These are phyloP conservation scores for Chloroclystis v-ata DNA, from an alignment of 2,888 invertebrate genomes.

Conservation along the genomic window DNA sequence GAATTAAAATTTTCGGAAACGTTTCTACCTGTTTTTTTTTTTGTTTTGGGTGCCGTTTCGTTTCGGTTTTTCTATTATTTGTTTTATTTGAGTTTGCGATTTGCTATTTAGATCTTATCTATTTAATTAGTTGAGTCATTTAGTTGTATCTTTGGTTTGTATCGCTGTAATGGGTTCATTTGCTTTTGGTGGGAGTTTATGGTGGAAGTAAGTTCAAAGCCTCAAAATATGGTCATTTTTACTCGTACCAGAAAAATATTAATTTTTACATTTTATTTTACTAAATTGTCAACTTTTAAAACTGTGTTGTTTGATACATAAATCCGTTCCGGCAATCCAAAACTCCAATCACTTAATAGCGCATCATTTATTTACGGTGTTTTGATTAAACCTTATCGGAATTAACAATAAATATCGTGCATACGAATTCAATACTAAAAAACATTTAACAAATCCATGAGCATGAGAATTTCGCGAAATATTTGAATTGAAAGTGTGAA, in stretches of 20 bases:
- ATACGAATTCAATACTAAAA: constrained; percentile 20
- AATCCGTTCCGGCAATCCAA: constrained; percentile 9
- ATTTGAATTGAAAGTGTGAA: constrained; percentile 46
- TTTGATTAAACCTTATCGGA: constrained; percentile 42
- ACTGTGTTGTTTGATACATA: neutral
- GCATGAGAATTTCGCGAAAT: constrained; percentile 23
- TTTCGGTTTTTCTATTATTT: constrained; percentile 58
- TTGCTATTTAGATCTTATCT: constrained; percentile 41
- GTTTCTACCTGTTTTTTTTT: constrained; percentile 51
- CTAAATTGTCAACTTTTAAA: too few species aligned
- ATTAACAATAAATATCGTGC: constrained; percentile 29
- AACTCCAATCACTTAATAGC: constrained; percentile 9
- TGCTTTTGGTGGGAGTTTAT: constrained; percentile 51
- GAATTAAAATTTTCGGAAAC: constrained; percentile 69
- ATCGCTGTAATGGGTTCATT: constrained; percentile 60
- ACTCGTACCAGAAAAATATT: too few species aligned
- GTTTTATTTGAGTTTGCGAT: constrained; percentile 53
- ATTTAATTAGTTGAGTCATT: constrained; percentile 59
- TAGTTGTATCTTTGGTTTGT: constrained; percentile 28
- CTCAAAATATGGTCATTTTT: too few species aligned
- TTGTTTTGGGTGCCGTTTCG: constrained; percentile 66
- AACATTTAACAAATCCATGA: constrained; percentile 27
- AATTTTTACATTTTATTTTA: too few species aligned
- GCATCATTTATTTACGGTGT: constrained; percentile 39
- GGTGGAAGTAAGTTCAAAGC: too few species aligned